Evolutionary conservation across 2,888 invertebrate species (phyloP).

Genomic region (Ethmia dodecea): DNA sequence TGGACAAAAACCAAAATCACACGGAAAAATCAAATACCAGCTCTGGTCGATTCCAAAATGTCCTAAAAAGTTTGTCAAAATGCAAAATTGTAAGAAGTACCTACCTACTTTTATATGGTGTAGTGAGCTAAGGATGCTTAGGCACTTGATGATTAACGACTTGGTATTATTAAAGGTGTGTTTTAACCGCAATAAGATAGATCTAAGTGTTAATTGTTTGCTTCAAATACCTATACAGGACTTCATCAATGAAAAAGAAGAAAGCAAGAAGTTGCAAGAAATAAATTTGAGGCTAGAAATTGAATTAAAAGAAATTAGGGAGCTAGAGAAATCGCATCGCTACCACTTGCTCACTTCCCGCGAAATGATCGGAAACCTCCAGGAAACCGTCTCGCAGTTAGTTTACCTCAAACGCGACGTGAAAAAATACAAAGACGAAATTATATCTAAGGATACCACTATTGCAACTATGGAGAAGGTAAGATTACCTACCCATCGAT

Average conservation of each 20-base stretch:
- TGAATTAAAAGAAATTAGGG: slow-evolving; percentile 53
- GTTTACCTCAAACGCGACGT: slow-evolving; percentile 60
- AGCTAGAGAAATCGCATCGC: slow-evolving; percentile 63
- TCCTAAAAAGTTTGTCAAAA: slow-evolving; percentile 45
- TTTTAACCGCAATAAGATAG: background rate
- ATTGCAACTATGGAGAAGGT: slow-evolving; percentile 50
- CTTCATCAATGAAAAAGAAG: slow-evolving; percentile 47
- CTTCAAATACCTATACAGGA: slow-evolving; percentile 39
- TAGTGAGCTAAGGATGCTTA: background rate
- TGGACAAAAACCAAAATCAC: no score
- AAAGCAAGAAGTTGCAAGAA: slow-evolving; percentile 48
- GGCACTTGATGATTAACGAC: no score
- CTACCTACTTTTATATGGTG: background rate
- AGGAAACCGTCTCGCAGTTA: slow-evolving; percentile 63
- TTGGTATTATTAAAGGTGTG: background rate
- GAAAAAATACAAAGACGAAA: slow-evolving; percentile 55
- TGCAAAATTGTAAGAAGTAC: slow-evolving; percentile 54
- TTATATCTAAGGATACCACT: slow-evolving; percentile 37
- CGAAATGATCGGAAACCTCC: slow-evolving; percentile 65
- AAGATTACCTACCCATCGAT: background rate
- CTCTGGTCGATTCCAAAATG: slow-evolving; percentile 43
- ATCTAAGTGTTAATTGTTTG: background rate
- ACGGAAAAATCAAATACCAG: slow-evolving; percentile 20
- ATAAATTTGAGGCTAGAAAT: slow-evolving; percentile 47
- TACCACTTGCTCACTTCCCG: slow-evolving; percentile 58